Percentiles rank a stretch among this genome's conserved stretches.
Conservation (phyloP, 2,113 vertebrate species). For the Indicator indicator region DNA sequence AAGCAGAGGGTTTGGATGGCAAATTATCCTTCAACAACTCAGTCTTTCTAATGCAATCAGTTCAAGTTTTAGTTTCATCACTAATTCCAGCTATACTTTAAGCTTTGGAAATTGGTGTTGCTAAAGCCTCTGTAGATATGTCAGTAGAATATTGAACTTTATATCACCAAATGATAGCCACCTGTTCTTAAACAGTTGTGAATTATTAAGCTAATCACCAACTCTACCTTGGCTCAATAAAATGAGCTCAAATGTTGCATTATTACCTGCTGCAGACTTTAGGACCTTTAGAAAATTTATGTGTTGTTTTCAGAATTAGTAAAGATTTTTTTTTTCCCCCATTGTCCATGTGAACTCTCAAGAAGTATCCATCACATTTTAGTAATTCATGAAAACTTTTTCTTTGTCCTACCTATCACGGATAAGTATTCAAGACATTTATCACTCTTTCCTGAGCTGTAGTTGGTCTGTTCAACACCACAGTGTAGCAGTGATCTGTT, state of each 20-base stretch:
- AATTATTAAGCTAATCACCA: neutral
- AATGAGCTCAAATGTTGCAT: neutral
- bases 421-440: neutral
- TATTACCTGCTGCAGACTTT: neutral
- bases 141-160: neutral
- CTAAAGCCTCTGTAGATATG: neutral
- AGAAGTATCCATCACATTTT: neutral
- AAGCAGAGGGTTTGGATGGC: neutral
- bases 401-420: neutral
- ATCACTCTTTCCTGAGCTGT: neutral
- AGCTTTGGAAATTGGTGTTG: neutral
- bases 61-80: neutral
- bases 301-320: neutral
- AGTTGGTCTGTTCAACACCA: neutral
- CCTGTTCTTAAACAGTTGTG: neutral
- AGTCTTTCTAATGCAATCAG: neutral
- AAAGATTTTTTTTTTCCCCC: neutral
- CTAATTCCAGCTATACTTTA: neutral
- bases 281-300: neutral
- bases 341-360: neutral
- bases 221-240: neutral
- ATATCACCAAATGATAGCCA: neutral
- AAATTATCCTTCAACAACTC: neutral
- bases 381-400: neutral
- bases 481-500: neutral